Base-by-base conservation (phyloP, 2,797 vertebrate genomes). In the Amblyraja radiata region DNA sequence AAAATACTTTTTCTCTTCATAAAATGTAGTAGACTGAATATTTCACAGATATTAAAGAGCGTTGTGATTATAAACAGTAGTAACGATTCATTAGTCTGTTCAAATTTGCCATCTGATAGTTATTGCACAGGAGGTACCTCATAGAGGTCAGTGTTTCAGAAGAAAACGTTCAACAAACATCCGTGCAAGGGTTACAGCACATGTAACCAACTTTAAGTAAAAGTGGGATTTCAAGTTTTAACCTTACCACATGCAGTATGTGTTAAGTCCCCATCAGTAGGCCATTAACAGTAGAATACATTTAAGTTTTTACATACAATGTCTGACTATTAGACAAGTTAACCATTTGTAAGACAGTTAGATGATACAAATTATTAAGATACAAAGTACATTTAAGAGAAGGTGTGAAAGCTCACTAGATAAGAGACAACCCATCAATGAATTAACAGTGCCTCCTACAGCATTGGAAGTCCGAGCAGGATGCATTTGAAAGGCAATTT, bases 121-220 rank as follows among this genome's bases (percentile, higher is more conserved):
- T 97, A 98, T 97, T 98, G 97, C 97, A 97, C 97, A 96, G 96
- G 96, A 96, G 97, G 96, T 96, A 97, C 97, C 97, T 97, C 97
- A 98, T 68, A 96, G 97, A 97, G 97, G 97, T 97, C 97, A 97
- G 96, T 96, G 95, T 95, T 95, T 95, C 86, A 76, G 71, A 46
- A 58, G 39, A 71, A 76, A 92, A 92, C 58, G 84, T 28, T 92
- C 54, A 71, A 74, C 39, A 54, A 74, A 28, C 54, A 54, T 92
- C 71, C 58, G 46, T 21, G 68, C 16, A 28, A 92, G 23, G 74
- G 90, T 92, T 92, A 92, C 46, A 92, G 23, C 36, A 91, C 21
- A 54, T 8, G 25, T 76, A 92, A 28, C 39, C n/a, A 36, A 76
- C 68, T 90, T 36, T 54, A 88, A 32, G 28, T 32, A 88, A 88